Evolutionary conservation across 2,888 invertebrate species (phyloP).

Genomic region (Cantharis flavilabris): DNA sequence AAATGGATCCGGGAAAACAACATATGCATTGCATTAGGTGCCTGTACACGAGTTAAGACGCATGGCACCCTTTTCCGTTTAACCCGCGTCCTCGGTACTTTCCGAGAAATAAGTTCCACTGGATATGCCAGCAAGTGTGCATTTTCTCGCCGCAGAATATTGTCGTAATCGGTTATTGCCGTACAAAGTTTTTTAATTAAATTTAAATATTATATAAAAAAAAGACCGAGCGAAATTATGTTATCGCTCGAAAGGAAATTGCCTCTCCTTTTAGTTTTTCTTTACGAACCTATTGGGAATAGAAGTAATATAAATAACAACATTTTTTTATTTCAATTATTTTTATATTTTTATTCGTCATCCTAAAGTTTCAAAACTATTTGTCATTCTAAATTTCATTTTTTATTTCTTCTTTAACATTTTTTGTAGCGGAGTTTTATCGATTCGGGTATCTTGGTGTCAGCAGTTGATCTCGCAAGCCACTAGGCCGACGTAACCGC

Average conservation of each 20-base stretch:
- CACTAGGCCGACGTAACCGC: no score
- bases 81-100: slow-evolving; percentile 12
- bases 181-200: neutral
- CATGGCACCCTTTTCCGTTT: slow-evolving; percentile 6
- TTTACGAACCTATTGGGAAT: slow-evolving; percentile 18
- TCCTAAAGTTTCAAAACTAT: neutral
- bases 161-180: neutral
- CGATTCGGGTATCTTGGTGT: no score
- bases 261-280: slow-evolving; percentile 11
- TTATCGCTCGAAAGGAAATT: slow-evolving; percentile 9
- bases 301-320: neutral
- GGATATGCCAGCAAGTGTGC: slow-evolving; percentile 12
- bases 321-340: neutral
- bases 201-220: neutral
- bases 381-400: no score
- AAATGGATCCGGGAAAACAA: slow-evolving; percentile 54
- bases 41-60: slow-evolving; percentile 25
- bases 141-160: slow-evolving; percentile 15
- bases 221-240: neutral
- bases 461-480: no score
- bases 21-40: slow-evolving; percentile 53
- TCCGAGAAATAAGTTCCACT: neutral
- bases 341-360: neutral
- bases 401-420: no score
- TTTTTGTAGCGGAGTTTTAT: no score